phyloP scores from a whole-genome alignment of 2,888 invertebrate genomes.

The Cecidostiba fungosa region DNA sequence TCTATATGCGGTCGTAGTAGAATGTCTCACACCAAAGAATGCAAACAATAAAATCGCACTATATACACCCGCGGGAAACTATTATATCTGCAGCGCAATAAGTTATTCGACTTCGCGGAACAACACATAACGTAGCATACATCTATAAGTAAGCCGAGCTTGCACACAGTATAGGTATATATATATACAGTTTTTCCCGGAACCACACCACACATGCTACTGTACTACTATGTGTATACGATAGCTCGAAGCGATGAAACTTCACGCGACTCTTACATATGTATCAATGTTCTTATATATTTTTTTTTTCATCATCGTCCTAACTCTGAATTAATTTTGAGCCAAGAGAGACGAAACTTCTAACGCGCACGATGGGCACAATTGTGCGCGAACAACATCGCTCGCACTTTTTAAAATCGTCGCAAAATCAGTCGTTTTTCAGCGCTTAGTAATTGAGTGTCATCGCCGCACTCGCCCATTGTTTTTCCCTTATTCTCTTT shows the following conservation, averaged over 20 bases:
- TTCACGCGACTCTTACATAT: not conserved
- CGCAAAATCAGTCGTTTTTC: not conserved
- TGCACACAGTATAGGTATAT: not conserved
- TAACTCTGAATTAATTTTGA: not conserved
- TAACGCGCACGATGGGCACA: too few species aligned
- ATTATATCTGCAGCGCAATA: not conserved
- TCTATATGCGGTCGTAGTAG: too few species aligned
- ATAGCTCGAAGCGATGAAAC: constrained; percentile 6
- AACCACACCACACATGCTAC: not conserved
- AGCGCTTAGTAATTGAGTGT: not conserved
- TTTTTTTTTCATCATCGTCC: not conserved
- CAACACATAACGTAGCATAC: not conserved
- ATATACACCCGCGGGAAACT: not conserved
- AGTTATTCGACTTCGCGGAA: not conserved
- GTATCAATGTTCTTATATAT: not conserved
- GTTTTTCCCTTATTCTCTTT: not conserved
- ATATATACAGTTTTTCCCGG: too few species aligned
- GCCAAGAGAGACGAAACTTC: too few species aligned
- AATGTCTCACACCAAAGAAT: not conserved
- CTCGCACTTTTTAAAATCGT: not conserved
- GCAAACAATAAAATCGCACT: not conserved
- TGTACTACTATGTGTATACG: not conserved
- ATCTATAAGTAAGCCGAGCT: not conserved
- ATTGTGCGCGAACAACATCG: too few species aligned
- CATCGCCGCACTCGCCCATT: not conserved